Base-by-base conservation (phyloP, 2,888 invertebrate genomes). In the Beris morrisii region DNA sequence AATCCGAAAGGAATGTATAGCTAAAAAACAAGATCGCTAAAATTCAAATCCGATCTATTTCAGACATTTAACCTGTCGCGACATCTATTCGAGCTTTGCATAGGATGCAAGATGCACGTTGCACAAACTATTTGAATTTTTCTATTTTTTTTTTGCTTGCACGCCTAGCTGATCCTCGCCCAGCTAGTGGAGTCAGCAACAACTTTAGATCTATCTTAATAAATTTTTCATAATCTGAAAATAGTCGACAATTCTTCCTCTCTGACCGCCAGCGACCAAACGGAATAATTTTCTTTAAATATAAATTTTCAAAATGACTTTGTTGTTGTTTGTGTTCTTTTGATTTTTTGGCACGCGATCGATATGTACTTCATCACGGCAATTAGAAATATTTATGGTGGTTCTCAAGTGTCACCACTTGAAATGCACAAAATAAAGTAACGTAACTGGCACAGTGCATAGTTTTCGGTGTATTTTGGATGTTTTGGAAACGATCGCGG, bases 1-100 rank as follows among this genome's bases (percentile, higher is more conserved):
- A 7, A 38, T 38, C 38, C 38, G 22, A 22, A 22, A 22, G 22
- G 22, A 22, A 22, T 22, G 22, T 22, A 22, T 22, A 3, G 22
- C 22, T 22, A 22, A 22, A 22, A 22, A 22, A 3, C 22, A 22
- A 22, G 22, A 22, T 22, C 22, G 22, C 22, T n/a, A 56, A 56
- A 15, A 7, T 56, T 56, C 56, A 7, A 56, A 56, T 15, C 48
- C 48, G n/a, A 58, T 61, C 30, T 61, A 52, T 61, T 61, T 61
- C 38, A 61, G 52, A 52, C 61, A 61, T 61, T 61, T 61, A 61
- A 61, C 61, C 50, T 61, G 61, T 52, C 61, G 30, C 43, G 61
- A 61, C 61, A 61, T 52, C 61, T 50, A 61, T 61, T 50, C 52
- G 38, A 38, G 38, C 38, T 38, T 38, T 38, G 38, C 38, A 38